Percentiles rank a stretch among this genome's conserved stretches.
Evolutionary conservation across 1,140 invertebrate species (phyloP).

Genomic region (Atta colombica): DNA sequence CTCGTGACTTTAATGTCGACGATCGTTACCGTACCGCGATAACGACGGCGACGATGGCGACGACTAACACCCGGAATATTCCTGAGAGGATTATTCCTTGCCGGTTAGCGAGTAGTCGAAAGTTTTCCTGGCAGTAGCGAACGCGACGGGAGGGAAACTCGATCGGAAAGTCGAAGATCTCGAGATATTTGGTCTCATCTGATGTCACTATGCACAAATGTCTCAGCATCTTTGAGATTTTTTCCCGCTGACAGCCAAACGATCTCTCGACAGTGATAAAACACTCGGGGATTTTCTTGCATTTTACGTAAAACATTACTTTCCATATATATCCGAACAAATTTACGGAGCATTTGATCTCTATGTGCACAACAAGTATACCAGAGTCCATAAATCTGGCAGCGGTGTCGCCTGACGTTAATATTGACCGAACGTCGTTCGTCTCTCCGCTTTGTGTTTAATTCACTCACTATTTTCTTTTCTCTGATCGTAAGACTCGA

Average conservation of each 20-base stretch:
- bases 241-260: not conserved
- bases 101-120: slow-evolving; percentile 54
- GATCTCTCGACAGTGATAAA: slow-evolving; percentile 18
- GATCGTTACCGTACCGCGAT: slow-evolving; percentile 76
- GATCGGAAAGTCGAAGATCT: slow-evolving; percentile 42
- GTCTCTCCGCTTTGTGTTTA: not conserved
- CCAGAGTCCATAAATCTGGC: not conserved
- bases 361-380: not conserved
- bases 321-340: not conserved
- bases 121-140: slow-evolving; percentile 24
- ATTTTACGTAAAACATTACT: not conserved
- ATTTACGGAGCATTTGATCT: not conserved
- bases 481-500: not conserved
- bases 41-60: slow-evolving; percentile 69
- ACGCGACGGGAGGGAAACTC: slow-evolving; percentile 3
- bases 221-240: slow-evolving; percentile 24
- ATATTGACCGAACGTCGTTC: not conserved
- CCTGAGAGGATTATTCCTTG: slow-evolving; percentile 72
- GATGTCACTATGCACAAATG: not conserved
- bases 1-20: slow-evolving; percentile 71
- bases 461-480: not conserved
- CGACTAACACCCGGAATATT: slow-evolving; percentile 73
- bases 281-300: not conserved
- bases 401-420: not conserved
- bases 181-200: slow-evolving; percentile 5